Evolutionary conservation across 2,888 invertebrate species (phyloP).

Genomic region (Andrena bucephala): DNA sequence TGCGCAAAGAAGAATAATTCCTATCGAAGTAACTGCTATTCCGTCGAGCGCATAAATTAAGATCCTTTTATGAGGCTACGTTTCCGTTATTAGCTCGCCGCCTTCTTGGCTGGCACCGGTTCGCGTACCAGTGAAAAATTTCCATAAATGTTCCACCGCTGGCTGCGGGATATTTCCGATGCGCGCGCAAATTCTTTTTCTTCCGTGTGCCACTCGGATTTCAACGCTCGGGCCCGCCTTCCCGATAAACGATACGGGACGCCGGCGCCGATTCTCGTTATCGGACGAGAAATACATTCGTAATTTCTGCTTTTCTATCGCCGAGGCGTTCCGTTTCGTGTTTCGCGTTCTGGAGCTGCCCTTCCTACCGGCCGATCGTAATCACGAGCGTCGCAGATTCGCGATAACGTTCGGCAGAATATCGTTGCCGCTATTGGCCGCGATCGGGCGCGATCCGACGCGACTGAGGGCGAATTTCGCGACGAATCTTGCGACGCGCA

Average conservation of each 20-base stretch:
- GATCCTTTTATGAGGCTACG: constrained; percentile 49
- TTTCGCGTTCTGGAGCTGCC: too few species aligned
- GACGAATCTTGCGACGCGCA: constrained; percentile 47
- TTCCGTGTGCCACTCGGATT: background rate
- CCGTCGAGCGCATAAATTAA: constrained; percentile 48
- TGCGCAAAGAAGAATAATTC: constrained; percentile 35
- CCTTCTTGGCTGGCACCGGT: constrained; percentile 22
- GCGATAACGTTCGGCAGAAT: background rate
- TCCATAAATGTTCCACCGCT: constrained; percentile 41
- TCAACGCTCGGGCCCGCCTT: constrained; percentile 2
- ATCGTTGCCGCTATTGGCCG: background rate
- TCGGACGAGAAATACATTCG: background rate
- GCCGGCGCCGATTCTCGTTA: constrained; percentile 12
- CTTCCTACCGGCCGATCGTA: too few species aligned
- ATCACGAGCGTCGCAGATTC: background rate
- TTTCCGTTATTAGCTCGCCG: constrained; percentile 50
- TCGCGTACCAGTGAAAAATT: constrained; percentile 29
- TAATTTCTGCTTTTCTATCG: background rate
- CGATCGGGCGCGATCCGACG: background rate
- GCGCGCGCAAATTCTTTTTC: constrained; percentile 2
- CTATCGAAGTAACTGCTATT: constrained; percentile 26
- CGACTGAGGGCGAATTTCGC: constrained; percentile 33
- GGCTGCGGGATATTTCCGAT: constrained; percentile 25
- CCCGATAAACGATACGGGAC: constrained; percentile 22
- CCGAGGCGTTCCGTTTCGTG: background rate